These are phyloP conservation scores for Peromyscus eremicus DNA, from an alignment of 2,797 vertebrate species.

Conservation along the genomic window DNA sequence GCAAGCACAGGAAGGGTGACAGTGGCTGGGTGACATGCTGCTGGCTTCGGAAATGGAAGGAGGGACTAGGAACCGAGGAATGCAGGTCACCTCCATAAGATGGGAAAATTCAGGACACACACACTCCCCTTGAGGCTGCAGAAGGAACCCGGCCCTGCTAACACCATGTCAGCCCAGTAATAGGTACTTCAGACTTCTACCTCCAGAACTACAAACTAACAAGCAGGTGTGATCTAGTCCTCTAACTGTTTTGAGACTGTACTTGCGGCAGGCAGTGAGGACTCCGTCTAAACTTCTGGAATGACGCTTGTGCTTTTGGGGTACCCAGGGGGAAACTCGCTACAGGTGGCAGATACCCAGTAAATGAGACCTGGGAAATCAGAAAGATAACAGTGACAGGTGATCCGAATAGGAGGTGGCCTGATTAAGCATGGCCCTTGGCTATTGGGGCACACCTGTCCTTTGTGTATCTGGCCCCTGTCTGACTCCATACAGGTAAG, in stretches of 20 bases:
- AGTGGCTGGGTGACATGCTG: not conserved
- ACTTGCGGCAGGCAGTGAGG: not conserved
- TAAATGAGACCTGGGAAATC: not conserved
- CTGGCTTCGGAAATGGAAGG: not conserved
- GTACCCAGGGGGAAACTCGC: not conserved
- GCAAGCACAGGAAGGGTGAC: not conserved
- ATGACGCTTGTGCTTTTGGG: not conserved
- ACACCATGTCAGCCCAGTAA: not conserved
- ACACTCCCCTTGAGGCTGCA: not conserved
- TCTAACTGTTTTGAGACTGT: not conserved
- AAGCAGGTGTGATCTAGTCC: not conserved
- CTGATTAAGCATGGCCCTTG: not conserved
- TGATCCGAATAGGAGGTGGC: not conserved
- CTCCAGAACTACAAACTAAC: not conserved
- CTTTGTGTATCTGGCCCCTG: not conserved
- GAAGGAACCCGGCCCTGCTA: not conserved
- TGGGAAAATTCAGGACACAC: not conserved
- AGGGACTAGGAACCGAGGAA: not conserved
- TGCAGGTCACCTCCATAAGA: not conserved
- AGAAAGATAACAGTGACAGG: not conserved
- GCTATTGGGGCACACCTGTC: not conserved
- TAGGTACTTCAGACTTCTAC: not conserved
- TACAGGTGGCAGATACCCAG: not conserved
- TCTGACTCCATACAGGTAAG: not conserved
- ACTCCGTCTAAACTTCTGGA: not conserved